Conservation (phyloP, 1,140 invertebrate genomes). For the Zelostemma sp. region DNA sequence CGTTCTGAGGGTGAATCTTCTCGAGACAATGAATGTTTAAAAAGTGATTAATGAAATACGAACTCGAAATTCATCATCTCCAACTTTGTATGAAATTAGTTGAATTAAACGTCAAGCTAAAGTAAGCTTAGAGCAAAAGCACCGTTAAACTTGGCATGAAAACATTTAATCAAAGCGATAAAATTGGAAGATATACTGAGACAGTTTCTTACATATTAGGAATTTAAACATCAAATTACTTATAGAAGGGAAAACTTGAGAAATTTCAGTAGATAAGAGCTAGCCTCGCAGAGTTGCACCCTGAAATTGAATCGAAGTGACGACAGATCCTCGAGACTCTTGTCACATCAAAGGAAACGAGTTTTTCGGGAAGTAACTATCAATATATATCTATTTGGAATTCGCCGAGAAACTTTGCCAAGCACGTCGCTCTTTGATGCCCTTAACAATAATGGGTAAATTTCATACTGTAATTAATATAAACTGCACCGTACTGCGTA, state of each 20-base stretch:
- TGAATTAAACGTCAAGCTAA: neutral
- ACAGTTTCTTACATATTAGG: slow-evolving; percentile 23
- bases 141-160: slow-evolving; percentile 3
- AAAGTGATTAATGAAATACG: no score
- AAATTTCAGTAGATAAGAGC: slow-evolving; percentile 42
- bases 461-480: slow-evolving; percentile 36
- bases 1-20: slow-evolving; percentile 1
- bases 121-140: neutral
- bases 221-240: slow-evolving; percentile 35
- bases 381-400: slow-evolving; percentile 39
- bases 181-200: slow-evolving; percentile 6
- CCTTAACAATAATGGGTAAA: slow-evolving; percentile 32
- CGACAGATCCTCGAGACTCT: slow-evolving; percentile 44
- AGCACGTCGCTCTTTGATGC: slow-evolving; percentile 41
- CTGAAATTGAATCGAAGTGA: slow-evolving; percentile 45
- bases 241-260: slow-evolving; percentile 34
- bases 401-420: slow-evolving; percentile 41
- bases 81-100: no score
- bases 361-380: slow-evolving; percentile 47
- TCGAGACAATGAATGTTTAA: neutral
- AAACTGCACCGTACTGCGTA: no score
- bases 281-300: slow-evolving; percentile 28
- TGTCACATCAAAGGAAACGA: slow-evolving; percentile 45
- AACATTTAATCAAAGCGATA: slow-evolving; percentile 5
- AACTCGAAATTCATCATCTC: no score